Conservation (phyloP, 2,113 vertebrate species). For the Cercocebus atys region DNA sequence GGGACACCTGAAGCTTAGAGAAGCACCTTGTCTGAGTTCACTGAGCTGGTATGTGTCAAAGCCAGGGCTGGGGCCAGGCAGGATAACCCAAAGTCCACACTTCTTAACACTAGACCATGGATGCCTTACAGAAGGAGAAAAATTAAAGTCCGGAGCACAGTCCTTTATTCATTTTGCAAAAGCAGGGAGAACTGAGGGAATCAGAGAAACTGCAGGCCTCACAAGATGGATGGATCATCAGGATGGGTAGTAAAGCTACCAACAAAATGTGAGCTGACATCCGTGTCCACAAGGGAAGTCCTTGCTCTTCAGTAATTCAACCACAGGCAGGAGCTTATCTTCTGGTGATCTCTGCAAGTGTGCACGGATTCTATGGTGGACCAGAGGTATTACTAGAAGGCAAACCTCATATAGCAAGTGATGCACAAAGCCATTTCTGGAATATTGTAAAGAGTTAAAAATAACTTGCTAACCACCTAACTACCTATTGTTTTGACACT, state of each 20-base stretch:
- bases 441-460: not conserved
- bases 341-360: not conserved
- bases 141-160: not conserved
- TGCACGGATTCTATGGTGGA: rapidly evolving
- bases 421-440: not conserved
- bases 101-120: not conserved
- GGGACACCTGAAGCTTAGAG: not conserved
- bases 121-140: not conserved
- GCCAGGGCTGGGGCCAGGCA: not conserved
- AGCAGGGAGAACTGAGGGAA: not conserved
- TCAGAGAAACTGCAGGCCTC: not conserved
- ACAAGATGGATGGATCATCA: not conserved
- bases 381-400: not conserved
- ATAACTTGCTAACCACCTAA: not conserved
- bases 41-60: not conserved
- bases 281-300: not conserved
- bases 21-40: not conserved
- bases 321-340: not conserved
- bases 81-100: not conserved
- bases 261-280: not conserved
- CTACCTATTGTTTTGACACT: not conserved
- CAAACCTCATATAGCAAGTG: not conserved
- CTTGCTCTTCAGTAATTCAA: not conserved
- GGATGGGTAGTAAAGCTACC: not conserved
- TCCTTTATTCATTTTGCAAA: not conserved